These are phyloP conservation scores for Meloidogyne floridensis DNA, from an alignment of 1,140 invertebrate genomes.

Conservation along the genomic window DNA sequence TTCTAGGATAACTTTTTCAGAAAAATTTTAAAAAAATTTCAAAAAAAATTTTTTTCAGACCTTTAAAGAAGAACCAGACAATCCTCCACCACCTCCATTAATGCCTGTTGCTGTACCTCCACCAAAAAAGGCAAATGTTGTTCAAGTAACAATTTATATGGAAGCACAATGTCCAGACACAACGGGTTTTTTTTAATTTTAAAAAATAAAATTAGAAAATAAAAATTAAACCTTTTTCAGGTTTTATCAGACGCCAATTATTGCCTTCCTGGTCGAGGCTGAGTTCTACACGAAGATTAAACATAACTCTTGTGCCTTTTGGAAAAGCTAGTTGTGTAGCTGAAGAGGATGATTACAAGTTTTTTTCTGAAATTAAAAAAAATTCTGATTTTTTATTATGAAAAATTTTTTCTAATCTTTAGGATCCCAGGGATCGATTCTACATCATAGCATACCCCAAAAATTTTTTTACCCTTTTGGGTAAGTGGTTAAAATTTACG, in stretches of 20 bases:
- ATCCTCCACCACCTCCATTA: conserved; percentile 4
- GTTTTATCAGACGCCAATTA: conserved; percentile 59
- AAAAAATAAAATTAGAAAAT: background rate
- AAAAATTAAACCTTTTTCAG: background rate
- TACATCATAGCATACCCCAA: no score
- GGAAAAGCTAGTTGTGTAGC: conserved; percentile 61
- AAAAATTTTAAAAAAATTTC: background rate
- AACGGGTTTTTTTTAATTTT: conserved; percentile 20
- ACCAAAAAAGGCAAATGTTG: conserved; percentile 30
- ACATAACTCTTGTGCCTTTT: conserved; percentile 60
- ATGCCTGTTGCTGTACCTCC: conserved; percentile 5
- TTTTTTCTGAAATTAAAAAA: conserved; percentile 22
- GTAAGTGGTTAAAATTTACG: no score
- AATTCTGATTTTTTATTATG: conserved; percentile 13
- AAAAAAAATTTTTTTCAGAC: conserved; percentile 4
- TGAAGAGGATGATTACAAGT: conserved; percentile 56
- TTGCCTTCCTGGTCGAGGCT: conserved; percentile 56
- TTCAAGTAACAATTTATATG: conserved; percentile 33
- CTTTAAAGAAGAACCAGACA: background rate
- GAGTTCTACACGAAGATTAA: conserved; percentile 43
- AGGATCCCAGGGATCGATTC: no score
- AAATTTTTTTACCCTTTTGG: no score
- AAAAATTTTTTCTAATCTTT: background rate
- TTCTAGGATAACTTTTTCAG: background rate
- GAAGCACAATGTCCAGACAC: conserved; percentile 65